Percentiles rank a stretch among this genome's conserved stretches.
Conservation (phyloP, 2,113 vertebrate genomes). For the Rhabdornis inornatus region DNA sequence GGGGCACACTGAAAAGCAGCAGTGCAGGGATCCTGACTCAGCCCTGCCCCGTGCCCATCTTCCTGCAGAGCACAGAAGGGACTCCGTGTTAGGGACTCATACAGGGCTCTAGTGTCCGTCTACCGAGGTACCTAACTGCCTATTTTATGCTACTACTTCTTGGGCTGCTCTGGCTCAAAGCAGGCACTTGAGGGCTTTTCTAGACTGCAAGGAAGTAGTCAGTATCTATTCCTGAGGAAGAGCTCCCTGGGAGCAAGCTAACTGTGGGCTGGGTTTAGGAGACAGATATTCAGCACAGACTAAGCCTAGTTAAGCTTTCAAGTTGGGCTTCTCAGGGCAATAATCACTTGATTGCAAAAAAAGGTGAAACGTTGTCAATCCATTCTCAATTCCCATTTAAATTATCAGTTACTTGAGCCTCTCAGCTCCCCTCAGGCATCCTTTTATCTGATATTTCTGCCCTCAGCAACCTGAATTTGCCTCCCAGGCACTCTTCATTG, state of each 20-base stretch:
- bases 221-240: neutral
- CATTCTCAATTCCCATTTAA: neutral
- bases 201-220: neutral
- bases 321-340: neutral
- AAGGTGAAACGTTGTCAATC: neutral
- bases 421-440: neutral
- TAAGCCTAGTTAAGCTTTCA: neutral
- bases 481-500: neutral
- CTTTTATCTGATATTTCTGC: constrained; percentile 17
- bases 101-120: neutral
- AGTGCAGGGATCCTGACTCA: neutral
- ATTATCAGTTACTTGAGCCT: neutral
- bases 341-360: neutral
- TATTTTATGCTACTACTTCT: neutral
- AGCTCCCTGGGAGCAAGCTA: neutral
- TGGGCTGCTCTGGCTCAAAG: neutral
- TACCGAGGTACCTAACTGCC: neutral
- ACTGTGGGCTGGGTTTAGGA: neutral
- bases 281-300: neutral
- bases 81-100: neutral
- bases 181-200: neutral
- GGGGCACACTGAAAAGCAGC: neutral
- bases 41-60: neutral
- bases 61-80: neutral
- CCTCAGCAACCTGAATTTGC: neutral